A percentile compares a stretch with the other conserved stretches of the same genome.
phyloP scores from a whole-genome alignment of 2,888 invertebrate species.

The Neoascia interrupta region DNA sequence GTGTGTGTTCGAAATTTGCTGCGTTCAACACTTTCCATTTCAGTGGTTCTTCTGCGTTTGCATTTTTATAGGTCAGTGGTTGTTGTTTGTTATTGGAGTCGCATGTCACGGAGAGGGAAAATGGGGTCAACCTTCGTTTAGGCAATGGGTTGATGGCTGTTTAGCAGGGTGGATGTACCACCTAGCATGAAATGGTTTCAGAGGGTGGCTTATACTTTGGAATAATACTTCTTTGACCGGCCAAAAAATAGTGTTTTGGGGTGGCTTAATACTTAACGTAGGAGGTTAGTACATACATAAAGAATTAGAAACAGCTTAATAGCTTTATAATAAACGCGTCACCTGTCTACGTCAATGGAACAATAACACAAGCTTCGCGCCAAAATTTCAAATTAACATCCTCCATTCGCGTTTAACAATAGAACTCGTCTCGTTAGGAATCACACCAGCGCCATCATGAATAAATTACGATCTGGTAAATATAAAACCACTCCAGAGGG shows the following conservation, averaged over 20 bases:
- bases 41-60: constrained; percentile 25
- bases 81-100: constrained; percentile 3
- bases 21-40: constrained; percentile 55
- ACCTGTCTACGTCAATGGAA: too few species aligned
- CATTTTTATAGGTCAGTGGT: constrained; percentile 32
- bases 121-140: constrained; percentile 28
- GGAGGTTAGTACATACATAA: too few species aligned
- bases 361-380: constrained; percentile 74
- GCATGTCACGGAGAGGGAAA: constrained; percentile 12
- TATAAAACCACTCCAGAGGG: constrained; percentile 71
- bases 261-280: too few species aligned
- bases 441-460: constrained; percentile 63
- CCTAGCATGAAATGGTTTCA: too few species aligned
- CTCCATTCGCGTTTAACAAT: constrained; percentile 37
- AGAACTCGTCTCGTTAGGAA: constrained; percentile 14
- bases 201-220: too few species aligned
- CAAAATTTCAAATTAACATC: constrained; percentile 5
- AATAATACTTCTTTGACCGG: too few species aligned
- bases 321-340: too few species aligned
- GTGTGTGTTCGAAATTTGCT: too few species aligned
- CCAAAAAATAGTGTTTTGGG: too few species aligned
- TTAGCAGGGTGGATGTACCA: too few species aligned
- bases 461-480: constrained; percentile 70
- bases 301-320: too few species aligned
- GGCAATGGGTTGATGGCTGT: background rate